Conservation (phyloP, 30 jellyfish, hydroid and myxozoan genomes). For the Pseudorhiza aurosa region DNA sequence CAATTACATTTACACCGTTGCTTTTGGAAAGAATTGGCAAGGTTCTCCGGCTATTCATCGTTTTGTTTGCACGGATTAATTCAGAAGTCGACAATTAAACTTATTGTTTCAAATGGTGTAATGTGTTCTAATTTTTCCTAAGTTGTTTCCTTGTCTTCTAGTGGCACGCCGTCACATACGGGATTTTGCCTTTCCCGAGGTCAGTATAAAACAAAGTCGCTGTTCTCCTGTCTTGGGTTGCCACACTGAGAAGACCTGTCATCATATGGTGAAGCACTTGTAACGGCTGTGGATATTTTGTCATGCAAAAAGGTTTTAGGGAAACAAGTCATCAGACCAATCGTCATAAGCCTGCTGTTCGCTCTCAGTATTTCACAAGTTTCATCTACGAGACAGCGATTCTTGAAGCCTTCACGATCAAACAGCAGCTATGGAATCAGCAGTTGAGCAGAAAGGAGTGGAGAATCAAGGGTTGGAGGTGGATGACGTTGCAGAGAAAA, state of each 20-base stretch:
- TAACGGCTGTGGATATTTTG: slow-evolving; percentile 26
- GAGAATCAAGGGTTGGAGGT: slow-evolving; percentile 31
- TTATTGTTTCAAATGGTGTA: no score
- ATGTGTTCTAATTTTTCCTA: no score
- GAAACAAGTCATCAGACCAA: no score
- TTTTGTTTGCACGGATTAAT: not conserved
- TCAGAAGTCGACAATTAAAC: no score
- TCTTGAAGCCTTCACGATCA: no score
- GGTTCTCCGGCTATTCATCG: not conserved
- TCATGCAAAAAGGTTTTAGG: no score
- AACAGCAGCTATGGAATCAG: not conserved
- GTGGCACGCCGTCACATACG: no score
- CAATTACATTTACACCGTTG: not conserved
- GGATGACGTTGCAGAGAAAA: not conserved
- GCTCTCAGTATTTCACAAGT: no score
- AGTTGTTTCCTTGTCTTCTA: not conserved
- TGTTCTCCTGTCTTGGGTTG: not conserved
- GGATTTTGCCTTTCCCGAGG: not conserved
- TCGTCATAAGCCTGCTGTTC: no score
- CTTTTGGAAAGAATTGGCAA: not conserved
- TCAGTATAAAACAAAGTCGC: not conserved
- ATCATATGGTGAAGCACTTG: not conserved
- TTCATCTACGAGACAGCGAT: no score
- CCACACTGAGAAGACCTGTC: not conserved
- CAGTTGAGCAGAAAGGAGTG: slow-evolving; percentile 5